Conservation (phyloP, 2,797 vertebrate species). For the Anguilla anguilla region DNA sequence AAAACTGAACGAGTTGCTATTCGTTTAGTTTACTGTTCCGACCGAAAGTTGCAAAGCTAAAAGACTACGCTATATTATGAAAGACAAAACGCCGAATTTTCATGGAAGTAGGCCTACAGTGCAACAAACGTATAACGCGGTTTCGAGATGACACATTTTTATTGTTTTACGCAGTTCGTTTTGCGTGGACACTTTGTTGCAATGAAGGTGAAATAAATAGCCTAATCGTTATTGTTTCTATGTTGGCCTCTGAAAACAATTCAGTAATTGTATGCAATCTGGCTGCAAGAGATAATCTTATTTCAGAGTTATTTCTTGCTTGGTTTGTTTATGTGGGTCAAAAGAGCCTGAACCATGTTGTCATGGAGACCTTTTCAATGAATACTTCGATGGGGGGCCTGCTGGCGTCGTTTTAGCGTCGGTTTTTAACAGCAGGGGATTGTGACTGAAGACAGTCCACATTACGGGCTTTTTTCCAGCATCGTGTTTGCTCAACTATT, state of each 20-base stretch:
- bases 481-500: neutral
- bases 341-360: constrained; percentile 46
- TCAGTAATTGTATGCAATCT: constrained; percentile 7
- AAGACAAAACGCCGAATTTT: neutral
- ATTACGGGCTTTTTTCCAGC: neutral
- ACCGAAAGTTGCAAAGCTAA: neutral
- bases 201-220: neutral
- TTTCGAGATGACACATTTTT: neutral
- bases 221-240: neutral
- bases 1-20: neutral
- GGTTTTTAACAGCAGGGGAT: neutral
- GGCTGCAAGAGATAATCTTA: constrained; percentile 39
- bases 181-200: neutral
- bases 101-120: neutral
- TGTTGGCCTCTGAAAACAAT: neutral
- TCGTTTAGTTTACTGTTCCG: neutral
- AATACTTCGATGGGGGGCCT: constrained; percentile 25
- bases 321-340: constrained; percentile 42
- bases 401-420: constrained; percentile 35
- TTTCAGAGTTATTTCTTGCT: constrained; percentile 22
- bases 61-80: neutral
- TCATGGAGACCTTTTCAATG: constrained; percentile 57
- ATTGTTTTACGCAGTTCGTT: constrained; percentile 2
- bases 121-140: neutral
- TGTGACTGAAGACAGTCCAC: neutral